Evolutionary conservation across 2,113 vertebrate genomes (phyloP), one percentile per base, ranked within the genome.

Genomic region (Chaetops frenatus): DNA sequence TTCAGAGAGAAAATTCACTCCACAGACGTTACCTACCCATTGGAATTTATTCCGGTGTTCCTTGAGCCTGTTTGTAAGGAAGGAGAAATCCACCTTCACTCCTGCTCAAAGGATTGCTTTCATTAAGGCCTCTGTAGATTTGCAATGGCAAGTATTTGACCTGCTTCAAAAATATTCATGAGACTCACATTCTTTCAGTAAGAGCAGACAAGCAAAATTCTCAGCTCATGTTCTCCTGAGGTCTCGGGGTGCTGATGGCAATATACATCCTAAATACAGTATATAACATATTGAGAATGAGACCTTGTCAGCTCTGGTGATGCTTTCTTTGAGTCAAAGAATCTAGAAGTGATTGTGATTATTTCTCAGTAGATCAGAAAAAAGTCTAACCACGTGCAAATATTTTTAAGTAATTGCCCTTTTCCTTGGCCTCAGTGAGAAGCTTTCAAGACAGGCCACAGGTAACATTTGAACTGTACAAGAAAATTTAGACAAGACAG

Each of bases 161-260:
- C 85, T 57, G 76, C 88, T 88, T 96, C 81, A 96, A 82, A 97
- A 95, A 96, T 72, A 94, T 91, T 88, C 76, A 88, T 64, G 90
- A 92, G 76, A 53, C 72, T 92, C 80, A 48, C 70, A 72, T 23
- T 40, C 48, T 76, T 61, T 88, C 64, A 81, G 64, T 65, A 67
- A 88, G 60, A 67, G 76, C 47, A 93, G 82, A 90, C 40, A 83
- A 86, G 56, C 44, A 96, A 94, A 96, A 94, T 74, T 80, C 50
- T 83, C 76, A 66, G 60, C 56, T 88, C 60, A 4, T 24, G 51
- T 74, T 92, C 86, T 93, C 76, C 67, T 64, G 71, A 82, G 81
- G 72, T 86, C 62, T 82, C 28, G 9, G 36, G 90, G 78, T 73
- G 79, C 79, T 96, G 94, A 94, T 93, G 60, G 76, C 93, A 91